A percentile compares a stretch with the other conserved stretches of the same genome.
phyloP scores from a whole-genome alignment of 2,797 vertebrate species.

The Distichodus sexfasciatus region DNA sequence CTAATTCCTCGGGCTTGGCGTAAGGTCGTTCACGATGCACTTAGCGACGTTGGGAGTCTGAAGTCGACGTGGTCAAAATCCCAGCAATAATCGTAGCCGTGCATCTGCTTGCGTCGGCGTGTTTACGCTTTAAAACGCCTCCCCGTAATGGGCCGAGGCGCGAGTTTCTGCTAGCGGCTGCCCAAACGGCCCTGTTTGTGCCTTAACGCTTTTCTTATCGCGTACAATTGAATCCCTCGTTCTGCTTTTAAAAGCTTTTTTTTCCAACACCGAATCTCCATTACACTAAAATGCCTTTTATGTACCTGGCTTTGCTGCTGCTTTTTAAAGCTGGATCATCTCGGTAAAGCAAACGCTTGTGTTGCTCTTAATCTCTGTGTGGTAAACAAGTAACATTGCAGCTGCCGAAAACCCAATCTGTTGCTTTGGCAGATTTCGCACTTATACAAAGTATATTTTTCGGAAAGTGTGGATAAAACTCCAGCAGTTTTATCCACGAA shows the following conservation, averaged over 20 bases:
- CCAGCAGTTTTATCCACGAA: too few relatives aligned
- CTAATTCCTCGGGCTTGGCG: slow-evolving; percentile 17
- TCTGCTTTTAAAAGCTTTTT: not conserved
- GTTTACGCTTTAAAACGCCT: slow-evolving; percentile 13
- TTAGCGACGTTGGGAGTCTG: slow-evolving; percentile 3
- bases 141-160: slow-evolving; percentile 3
- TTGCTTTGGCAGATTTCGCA: too few relatives aligned
- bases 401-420: not conserved
- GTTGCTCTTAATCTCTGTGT: not conserved
- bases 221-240: not conserved
- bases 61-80: slow-evolving; percentile 25
- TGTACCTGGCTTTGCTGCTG: not conserved
- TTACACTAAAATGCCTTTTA: not conserved
- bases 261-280: not conserved
- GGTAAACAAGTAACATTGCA: not conserved
- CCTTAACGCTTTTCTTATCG: not conserved
- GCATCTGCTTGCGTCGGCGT: slow-evolving; percentile 23
- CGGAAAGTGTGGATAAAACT: too few relatives aligned
- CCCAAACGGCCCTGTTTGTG: not conserved
- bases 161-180: not conserved
- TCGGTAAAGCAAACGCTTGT: not conserved
- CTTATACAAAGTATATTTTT: too few relatives aligned
- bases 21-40: slow-evolving; percentile 37
- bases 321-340: not conserved
- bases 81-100: slow-evolving; percentile 15